Evolutionary conservation across 2,888 invertebrate species (phyloP), one percentile per base, ranked within the genome.

Genomic region (Macrophya alboannulata): DNA sequence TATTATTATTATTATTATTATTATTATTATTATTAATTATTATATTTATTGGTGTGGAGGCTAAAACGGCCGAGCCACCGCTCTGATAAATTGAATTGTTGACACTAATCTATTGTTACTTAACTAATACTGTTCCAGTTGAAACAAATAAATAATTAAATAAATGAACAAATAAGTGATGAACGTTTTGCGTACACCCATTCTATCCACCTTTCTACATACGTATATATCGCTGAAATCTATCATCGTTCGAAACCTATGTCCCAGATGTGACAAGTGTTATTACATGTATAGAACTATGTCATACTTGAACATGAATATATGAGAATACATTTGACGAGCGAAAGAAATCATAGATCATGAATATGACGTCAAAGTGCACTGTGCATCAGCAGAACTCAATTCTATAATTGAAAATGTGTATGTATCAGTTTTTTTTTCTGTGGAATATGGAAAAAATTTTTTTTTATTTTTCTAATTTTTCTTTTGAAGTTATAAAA

Each of bases 1-100:
- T 86, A 88, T 86, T 86, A 86, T 83, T 85, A 87, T 88, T 87
- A 86, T 91, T 91, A 91, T 91, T 91, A n/a, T 90, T 89, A 88
- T 86, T 84, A 87, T 86, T 86, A 88, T 86, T 86, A 86, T 83
- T 85, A 87, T 88, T 87, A 86, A 88, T 88, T 89, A 89, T 89
- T 89, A 88, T 91, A 91, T 91, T 91, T 91, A 91, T 91, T 91
- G 89, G 89, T 90, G 89, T 89, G 90, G 89, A 90, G 88, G 89
- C 89, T 89, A 88, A 86, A 86, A 88, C 87, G 85, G 88, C 85
- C 88, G 88, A 90, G 87, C 88, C 88, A 89, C 86, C 86, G 87
- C 87, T 88, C 87, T 84, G 86, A 88, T 86, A 86, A 86, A 86
- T 88, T 89, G 87, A 87, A 88, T 87, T 87, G 87, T 88, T 89